A percentile compares a stretch with the other conserved stretches of the same genome.
Evolutionary conservation across 2,113 vertebrate species (phyloP).

Genomic region (Fulica atra): DNA sequence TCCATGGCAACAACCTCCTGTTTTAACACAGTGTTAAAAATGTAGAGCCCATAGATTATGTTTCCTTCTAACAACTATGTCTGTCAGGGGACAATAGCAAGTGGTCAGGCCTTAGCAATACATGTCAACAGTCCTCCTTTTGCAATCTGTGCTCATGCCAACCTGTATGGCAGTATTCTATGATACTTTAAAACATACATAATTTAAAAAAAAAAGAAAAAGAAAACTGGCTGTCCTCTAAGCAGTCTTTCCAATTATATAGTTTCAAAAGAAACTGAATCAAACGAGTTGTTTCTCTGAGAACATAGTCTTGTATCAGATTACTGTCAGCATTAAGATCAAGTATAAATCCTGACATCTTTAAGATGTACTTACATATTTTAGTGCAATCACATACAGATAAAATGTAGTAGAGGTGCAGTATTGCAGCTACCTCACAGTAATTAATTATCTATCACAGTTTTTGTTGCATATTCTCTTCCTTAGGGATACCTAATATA

Average conservation of each 20-base stretch:
- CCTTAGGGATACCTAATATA: background rate
- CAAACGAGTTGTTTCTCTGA: background rate
- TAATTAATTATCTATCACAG: background rate
- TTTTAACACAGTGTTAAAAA: background rate
- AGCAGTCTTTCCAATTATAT: background rate
- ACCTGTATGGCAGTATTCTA: background rate
- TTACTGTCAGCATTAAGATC: background rate
- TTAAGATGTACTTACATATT: background rate
- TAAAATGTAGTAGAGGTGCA: background rate
- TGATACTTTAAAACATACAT: background rate
- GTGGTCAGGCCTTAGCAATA: background rate
- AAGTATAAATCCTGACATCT: background rate
- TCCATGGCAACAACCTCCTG: background rate
- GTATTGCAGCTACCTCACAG: background rate
- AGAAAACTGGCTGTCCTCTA: background rate
- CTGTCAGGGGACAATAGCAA: background rate
- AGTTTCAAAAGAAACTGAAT: background rate
- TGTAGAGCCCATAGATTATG: background rate
- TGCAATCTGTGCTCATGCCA: background rate
- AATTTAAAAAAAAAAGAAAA: background rate
- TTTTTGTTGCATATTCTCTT: background rate
- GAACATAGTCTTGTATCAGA: background rate
- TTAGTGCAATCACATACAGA: background rate
- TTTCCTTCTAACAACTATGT: background rate
- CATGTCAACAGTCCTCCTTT: background rate